These are phyloP conservation scores for Spisula subtruncata DNA, from an alignment of 2,888 invertebrate genomes.

Conservation along the genomic window DNA sequence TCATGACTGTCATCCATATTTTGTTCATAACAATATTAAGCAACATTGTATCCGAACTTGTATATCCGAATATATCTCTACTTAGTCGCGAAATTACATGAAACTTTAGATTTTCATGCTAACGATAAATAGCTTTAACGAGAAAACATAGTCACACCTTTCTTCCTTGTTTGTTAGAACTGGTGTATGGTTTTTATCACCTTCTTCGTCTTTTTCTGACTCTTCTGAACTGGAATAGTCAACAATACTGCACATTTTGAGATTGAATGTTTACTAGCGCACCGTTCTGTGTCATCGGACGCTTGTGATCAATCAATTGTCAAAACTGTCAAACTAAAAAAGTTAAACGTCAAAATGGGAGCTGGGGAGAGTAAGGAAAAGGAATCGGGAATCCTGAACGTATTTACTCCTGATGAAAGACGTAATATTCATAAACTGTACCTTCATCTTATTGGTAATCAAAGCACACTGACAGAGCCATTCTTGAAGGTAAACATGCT, in stretches of 20 bases:
- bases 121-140: background rate
- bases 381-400: slow-evolving; percentile 49
- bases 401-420: slow-evolving; percentile 58
- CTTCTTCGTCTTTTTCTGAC: background rate
- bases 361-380: slow-evolving; percentile 58
- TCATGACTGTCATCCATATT: too few relatives aligned
- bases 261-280: background rate
- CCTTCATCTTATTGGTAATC: slow-evolving; percentile 53
- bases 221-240: slow-evolving; percentile 15
- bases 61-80: background rate
- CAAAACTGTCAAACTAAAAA: too few relatives aligned
- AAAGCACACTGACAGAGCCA: slow-evolving; percentile 60
- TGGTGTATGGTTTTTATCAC: background rate
- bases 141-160: background rate
- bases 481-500: slow-evolving; percentile 62
- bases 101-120: background rate
- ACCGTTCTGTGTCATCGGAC: background rate
- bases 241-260: slow-evolving; percentile 6
- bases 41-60: background rate
- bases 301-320: slow-evolving; percentile 38
- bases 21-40: too few relatives aligned
- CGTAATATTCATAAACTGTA: slow-evolving; percentile 53
- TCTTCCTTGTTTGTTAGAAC: background rate
- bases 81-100: background rate
- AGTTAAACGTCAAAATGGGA: slow-evolving; percentile 59